Conservation (phyloP, 2,797 vertebrate species). For the Aldrovandia affinis region DNA sequence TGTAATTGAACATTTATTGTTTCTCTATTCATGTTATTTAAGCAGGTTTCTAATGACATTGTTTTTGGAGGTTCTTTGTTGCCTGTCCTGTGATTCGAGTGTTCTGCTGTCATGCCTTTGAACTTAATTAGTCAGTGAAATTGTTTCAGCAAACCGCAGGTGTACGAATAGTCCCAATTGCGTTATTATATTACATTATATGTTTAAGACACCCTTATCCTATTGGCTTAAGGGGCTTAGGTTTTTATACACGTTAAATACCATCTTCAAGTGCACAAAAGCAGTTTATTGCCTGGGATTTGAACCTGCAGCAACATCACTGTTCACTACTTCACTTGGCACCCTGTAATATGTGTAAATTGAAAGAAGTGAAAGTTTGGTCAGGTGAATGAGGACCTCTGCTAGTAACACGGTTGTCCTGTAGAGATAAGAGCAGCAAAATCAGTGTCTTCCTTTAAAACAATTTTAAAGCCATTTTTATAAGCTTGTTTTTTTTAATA, state of each 20-base stretch:
- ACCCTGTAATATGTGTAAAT: neutral
- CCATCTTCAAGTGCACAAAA: neutral
- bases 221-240: neutral
- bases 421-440: no score
- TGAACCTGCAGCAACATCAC: neutral
- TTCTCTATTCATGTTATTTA: neutral
- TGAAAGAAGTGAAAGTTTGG: neutral
- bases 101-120: neutral
- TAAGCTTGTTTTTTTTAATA: no score
- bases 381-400: neutral
- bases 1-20: neutral
- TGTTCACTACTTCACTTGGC: neutral
- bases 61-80: neutral
- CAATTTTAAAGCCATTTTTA: no score
- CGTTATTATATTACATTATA: neutral
- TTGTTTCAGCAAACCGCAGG: neutral
- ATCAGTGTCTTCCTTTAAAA: no score
- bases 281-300: neutral
- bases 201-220: neutral
- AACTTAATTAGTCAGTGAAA: constrained; percentile 6
- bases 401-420: neutral
- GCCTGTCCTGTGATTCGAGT: no score
- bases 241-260: neutral
- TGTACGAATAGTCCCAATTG: neutral
- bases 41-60: neutral